These are phyloP conservation scores for Cosmia pyralina DNA, from an alignment of 2,888 invertebrate species.

Conservation along the genomic window DNA sequence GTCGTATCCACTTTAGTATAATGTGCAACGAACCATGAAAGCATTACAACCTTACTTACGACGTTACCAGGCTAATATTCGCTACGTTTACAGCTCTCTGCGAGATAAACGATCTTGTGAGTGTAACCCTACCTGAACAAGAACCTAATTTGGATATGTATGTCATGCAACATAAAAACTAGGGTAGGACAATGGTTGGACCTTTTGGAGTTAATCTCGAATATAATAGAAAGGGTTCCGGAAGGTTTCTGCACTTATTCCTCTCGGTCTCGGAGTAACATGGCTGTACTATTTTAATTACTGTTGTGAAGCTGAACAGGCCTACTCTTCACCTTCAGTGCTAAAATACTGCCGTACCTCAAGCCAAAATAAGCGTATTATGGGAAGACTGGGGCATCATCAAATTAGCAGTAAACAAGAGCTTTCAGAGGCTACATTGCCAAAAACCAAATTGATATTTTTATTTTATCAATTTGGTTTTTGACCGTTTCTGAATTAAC, in stretches of 20 bases:
- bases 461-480: not conserved
- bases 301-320: not conserved
- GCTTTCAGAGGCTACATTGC: not conserved
- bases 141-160: constrained; percentile 44
- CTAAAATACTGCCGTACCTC: not conserved
- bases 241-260: constrained; percentile 12
- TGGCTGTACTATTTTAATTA: constrained; percentile 16
- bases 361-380: not conserved
- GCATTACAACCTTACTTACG: constrained; percentile 76
- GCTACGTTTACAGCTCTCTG: constrained; percentile 58
- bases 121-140: constrained; percentile 21
- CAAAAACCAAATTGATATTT: not conserved
- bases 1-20: constrained; percentile 68
- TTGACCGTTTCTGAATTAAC: not conserved
- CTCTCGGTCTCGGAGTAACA: not conserved
- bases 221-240: constrained; percentile 26
- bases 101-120: constrained; percentile 44
- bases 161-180: constrained; percentile 30
- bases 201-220: constrained; percentile 12
- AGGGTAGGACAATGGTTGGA: not conserved
- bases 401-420: not conserved
- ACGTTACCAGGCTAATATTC: constrained; percentile 71
- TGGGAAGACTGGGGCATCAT: not conserved
- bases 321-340: not conserved
- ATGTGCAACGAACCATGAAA: constrained; percentile 77